Evolutionary conservation across 2,888 invertebrate genomes (phyloP).

Genomic region (Lasioglossum pauxillum): DNA sequence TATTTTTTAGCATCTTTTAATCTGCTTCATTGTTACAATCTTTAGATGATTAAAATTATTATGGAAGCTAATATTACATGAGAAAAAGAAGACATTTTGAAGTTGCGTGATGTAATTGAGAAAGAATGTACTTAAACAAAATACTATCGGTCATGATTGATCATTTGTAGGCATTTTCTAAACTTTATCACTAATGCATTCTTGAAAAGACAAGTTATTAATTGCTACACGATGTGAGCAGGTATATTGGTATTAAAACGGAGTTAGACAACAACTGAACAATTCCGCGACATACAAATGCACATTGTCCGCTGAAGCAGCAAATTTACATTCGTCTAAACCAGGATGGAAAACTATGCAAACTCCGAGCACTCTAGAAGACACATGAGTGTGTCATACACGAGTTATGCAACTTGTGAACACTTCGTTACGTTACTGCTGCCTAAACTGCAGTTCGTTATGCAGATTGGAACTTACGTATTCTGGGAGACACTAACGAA

Average conservation of each 20-base stretch:
- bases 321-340: neutral
- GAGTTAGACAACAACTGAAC: neutral
- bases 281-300: neutral
- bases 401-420: constrained; percentile 8
- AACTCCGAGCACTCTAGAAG: constrained; percentile 10
- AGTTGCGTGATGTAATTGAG: neutral
- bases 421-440: constrained; percentile 2
- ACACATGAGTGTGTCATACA: constrained; percentile 5
- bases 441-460: constrained; percentile 11
- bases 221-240: neutral
- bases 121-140: neutral
- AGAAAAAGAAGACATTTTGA: neutral
- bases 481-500: neutral
- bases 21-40: neutral
- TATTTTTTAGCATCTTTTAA: neutral
- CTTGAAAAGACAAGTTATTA: neutral
- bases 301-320: neutral
- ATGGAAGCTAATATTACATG: neutral
- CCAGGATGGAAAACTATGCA: constrained; percentile 4
- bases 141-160: neutral
- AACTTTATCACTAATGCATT: neutral
- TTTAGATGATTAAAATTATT: neutral
- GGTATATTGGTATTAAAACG: neutral
- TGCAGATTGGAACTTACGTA: neutral
- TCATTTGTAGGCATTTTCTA: neutral